phyloP scores from a whole-genome alignment of 2,113 vertebrate species.

The Harpagus bidentatus region DNA sequence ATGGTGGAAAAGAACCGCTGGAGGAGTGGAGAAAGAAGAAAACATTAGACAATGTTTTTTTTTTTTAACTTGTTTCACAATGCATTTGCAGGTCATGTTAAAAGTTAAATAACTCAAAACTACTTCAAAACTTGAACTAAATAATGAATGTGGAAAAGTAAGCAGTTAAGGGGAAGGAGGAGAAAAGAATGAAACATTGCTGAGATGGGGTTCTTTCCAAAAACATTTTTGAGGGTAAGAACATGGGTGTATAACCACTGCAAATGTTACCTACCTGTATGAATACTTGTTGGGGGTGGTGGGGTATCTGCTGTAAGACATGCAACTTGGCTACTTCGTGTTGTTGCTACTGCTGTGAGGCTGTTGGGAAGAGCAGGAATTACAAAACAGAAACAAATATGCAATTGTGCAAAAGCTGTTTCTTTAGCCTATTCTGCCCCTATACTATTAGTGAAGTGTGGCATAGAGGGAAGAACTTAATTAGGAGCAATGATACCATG shows the following conservation, averaged over 20 bases:
- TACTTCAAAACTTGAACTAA: background rate
- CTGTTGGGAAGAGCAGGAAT: background rate
- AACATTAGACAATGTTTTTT: background rate
- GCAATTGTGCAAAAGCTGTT: background rate
- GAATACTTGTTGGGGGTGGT: background rate
- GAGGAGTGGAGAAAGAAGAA: background rate
- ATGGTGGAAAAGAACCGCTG: background rate
- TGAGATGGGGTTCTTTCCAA: background rate
- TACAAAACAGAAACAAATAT: background rate
- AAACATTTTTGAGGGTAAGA: background rate
- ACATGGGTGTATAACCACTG: background rate
- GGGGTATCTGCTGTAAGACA: background rate
- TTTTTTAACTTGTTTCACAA: background rate
- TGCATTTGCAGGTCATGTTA: background rate
- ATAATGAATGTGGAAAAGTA: background rate
- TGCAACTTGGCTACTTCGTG: background rate
- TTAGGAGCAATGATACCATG: background rate
- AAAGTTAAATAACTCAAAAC: background rate
- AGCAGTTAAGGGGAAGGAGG: background rate
- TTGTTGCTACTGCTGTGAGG: background rate
- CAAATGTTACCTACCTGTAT: background rate
- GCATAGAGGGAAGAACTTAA: background rate
- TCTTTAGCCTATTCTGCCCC: background rate
- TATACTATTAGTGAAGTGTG: background rate
- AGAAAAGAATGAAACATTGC: background rate